Evolutionary conservation across 53 echinoderm and acorn worm genomes (phyloP).

Genomic region (Mesocentrotus franciscanus): DNA sequence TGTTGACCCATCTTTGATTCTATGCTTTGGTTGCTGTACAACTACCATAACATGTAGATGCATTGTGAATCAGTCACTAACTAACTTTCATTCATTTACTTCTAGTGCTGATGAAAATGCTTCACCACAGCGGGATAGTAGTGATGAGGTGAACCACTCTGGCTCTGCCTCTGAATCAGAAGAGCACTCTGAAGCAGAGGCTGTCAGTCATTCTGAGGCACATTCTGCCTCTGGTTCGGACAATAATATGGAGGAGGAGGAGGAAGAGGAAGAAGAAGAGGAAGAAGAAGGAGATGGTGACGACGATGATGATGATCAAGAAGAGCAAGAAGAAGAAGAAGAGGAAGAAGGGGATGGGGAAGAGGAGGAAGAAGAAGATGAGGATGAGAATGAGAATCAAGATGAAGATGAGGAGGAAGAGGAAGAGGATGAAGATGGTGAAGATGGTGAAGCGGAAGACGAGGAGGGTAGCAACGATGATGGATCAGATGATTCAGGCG

Average conservation of each 20-base stretch:
- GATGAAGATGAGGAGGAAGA: constrained; percentile 77
- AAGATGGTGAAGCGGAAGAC: constrained; percentile 82
- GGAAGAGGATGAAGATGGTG: constrained; percentile 77
- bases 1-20: neutral
- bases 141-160: constrained; percentile 73
- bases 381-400: constrained; percentile 76
- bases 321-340: constrained; percentile 76
- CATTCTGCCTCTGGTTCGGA: constrained; percentile 82
- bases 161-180: constrained; percentile 70
- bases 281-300: constrained; percentile 74
- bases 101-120: constrained; percentile 80
- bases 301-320: constrained; percentile 73
- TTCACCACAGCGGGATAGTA: constrained; percentile 66
- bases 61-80: neutral
- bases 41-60: neutral
- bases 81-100: neutral
- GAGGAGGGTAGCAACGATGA: constrained; percentile 75
- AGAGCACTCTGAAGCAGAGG: constrained; percentile 79
- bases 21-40: neutral
- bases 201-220: constrained; percentile 64
- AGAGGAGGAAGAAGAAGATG: constrained; percentile 76
- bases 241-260: constrained; percentile 70
- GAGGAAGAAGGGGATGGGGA: constrained; percentile 72
- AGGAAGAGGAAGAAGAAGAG: constrained; percentile 74
- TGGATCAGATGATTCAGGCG: constrained; percentile 22